These are phyloP conservation scores for Clamator glandarius DNA, from an alignment of 2,797 vertebrate species.

Conservation along the genomic window DNA sequence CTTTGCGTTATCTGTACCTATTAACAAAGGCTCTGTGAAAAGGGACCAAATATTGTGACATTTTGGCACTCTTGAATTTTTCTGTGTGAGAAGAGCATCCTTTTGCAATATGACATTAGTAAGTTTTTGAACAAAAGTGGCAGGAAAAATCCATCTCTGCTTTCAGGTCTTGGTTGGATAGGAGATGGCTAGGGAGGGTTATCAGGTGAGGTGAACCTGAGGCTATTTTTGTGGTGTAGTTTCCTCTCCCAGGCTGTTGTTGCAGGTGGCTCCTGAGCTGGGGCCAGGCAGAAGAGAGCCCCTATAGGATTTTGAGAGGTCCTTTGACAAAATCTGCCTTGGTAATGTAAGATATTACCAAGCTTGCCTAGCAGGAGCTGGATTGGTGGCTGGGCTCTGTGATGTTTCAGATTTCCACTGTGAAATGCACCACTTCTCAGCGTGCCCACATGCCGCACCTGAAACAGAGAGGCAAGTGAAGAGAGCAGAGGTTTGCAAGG, in stretches of 20 bases:
- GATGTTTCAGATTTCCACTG: not conserved
- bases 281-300: not conserved
- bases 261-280: not conserved
- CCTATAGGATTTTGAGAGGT: not conserved
- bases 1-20: not conserved
- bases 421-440: not conserved
- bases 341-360: not conserved
- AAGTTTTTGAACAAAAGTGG: not conserved
- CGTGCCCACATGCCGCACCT: not conserved
- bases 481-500: not conserved
- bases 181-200: not conserved
- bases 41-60: no score
- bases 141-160: not conserved
- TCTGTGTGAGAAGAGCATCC: not conserved
- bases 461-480: not conserved
- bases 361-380: not conserved
- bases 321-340: not conserved
- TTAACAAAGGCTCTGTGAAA: not conserved
- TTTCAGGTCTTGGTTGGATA: not conserved
- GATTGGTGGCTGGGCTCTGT: not conserved
- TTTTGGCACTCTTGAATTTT: not conserved
- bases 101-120: not conserved
- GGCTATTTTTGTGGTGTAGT: not conserved
- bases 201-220: not conserved
- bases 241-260: not conserved